Evolutionary conservation across 2,888 invertebrate species (phyloP), one percentile per base, ranked within the genome.

Genomic region (Crocallis elinguaria): DNA sequence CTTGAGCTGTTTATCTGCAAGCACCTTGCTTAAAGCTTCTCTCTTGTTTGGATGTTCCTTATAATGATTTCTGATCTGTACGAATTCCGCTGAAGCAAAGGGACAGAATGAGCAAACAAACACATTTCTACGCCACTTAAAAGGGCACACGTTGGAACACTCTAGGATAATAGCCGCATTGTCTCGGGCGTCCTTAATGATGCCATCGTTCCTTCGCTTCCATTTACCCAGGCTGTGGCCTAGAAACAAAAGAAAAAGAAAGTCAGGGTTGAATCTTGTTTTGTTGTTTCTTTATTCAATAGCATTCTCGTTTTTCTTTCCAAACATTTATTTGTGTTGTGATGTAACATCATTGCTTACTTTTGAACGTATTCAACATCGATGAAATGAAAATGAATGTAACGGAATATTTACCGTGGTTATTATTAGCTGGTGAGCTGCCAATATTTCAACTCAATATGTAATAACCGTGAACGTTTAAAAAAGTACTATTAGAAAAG

Each of bases 111-210:
- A 84, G 54, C 88, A 89, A 27, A 71, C 73, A 60, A 86, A 88
- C 1, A 72, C 57, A 0, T 84, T 87, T 7, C 81, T 71, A 32
- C 72, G 77, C 82, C 83, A 86, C 54, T 86, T 75, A 68, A 88
- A 88, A 1, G 88, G 88, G 48, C 79, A 79, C 19, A 70, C 82
- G 71, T 86, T 88, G 27, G 88, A 86, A 67, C 69, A 83, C 66
- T 86, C 81, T 45, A 88, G 69, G 41, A 88, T 78, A 44, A 83
- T 69, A 21, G 78, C 80, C 38, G 88, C 87, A 62, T 88, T 88
- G 77, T 82, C 82, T 68, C 87, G 37, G 7, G 29, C 50, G 32
- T 50, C 50, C n/a, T 19, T 19, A n/a, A n/a, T n/a, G n/a, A n/a
- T n/a, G 1, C 39, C 48, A 25, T 12, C 39, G 2, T 13, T 1